Base-by-base conservation (phyloP, 2,797 vertebrate genomes). In the Characodon lateralis region DNA sequence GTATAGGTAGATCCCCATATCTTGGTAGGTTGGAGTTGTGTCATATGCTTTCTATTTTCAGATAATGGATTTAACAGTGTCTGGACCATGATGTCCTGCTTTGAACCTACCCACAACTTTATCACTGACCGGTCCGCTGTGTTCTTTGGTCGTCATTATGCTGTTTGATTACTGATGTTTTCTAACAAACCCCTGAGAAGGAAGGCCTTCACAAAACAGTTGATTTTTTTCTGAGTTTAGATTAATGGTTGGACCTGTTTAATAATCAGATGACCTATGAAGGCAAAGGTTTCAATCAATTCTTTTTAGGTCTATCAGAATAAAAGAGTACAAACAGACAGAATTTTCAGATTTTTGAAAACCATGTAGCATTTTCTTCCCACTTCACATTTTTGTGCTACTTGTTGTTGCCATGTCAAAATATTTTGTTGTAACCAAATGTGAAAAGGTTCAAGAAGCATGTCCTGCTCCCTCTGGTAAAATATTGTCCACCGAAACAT, bases 401-500 rank as follows among this genome's bases (percentile, higher is more conserved):
- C 66, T 43, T 6, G 10, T 39, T n/a, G 22, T 41, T 46, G 41
- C 22, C 24, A 41, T 2, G n/a, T 68, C 41, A n/a, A 8, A 24
- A 65, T 31, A 65, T 8, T 1, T 22, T 22, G 9, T 68, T 68
- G 20, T 9, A 13, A 31, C 65, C 41, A 68, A 68, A 13, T 43
- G 0, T 68, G 41, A 12, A n/a, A n/a, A 68, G 2, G 24, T 46
- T n/a, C 41, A n/a, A 68, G 39, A 46, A 12, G 39, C 41, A 6
- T 24, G 24, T 58, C 9, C 56, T 56, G 18, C 22, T 58, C n/a
- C 83, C 73, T 76, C 48, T 83, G 80, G 81, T 87, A 89, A 81
- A 89, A 87, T 20, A 56, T 77, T 75, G 83, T 87, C 80, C 71
- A 81, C 87, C 82, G 78, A 70, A 91, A 86, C 74, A 77, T 85